A percentile compares a stretch with the other conserved stretches of the same genome.
phyloP scores from a whole-genome alignment of 1,140 invertebrate species.

The Papilio dardanus region DNA sequence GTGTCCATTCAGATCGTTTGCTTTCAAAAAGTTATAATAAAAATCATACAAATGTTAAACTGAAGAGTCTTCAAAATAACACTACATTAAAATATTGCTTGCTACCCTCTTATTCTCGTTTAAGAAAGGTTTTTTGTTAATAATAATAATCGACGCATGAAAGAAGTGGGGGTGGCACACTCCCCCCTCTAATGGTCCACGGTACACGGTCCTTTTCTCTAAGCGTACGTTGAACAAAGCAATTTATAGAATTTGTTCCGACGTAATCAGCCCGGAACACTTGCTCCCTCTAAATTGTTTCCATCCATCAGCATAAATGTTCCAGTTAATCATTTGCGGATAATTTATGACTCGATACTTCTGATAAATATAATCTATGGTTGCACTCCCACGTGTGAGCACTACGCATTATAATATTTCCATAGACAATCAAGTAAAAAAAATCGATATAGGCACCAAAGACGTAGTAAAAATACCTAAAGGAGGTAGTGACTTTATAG shows the following conservation, averaged over 20 bases:
- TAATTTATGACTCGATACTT: slow-evolving; percentile 10
- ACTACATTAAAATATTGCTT: neutral
- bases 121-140: too few relatives aligned
- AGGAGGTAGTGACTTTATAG: neutral
- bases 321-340: slow-evolving; percentile 11
- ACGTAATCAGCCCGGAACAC: slow-evolving; percentile 12
- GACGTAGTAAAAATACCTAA: neutral
- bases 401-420: neutral
- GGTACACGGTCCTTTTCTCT: neutral
- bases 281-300: slow-evolving; percentile 14
- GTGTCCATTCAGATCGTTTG: neutral
- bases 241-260: slow-evolving; percentile 9
- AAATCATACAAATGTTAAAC: neutral
- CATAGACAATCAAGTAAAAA: too few relatives aligned
- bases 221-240: slow-evolving; percentile 4
- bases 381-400: neutral
- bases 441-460: too few relatives aligned
- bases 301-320: slow-evolving; percentile 15
- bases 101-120: neutral
- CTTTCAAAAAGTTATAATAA: neutral
- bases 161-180: neutral
- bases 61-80: neutral
- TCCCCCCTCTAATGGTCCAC: neutral
- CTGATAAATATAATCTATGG: slow-evolving; percentile 16
- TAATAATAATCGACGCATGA: neutral